These are phyloP conservation scores for Metacarcinus magister DNA, from an alignment of 2,888 invertebrate genomes.

Conservation along the genomic window DNA sequence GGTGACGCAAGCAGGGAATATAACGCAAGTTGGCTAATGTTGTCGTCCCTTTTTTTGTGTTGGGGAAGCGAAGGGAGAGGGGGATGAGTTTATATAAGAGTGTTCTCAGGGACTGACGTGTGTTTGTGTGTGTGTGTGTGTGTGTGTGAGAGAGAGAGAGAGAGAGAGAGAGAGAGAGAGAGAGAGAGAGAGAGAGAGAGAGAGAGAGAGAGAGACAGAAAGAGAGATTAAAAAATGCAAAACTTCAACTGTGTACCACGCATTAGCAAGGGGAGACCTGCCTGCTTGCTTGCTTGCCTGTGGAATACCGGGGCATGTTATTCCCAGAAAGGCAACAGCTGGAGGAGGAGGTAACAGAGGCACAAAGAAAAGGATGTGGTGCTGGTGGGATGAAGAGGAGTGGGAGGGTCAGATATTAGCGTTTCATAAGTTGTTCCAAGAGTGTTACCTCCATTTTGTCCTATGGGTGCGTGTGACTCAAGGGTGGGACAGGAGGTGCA, in stretches of 20 bases:
- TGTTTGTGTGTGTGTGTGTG: no score
- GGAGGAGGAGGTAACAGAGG: no score
- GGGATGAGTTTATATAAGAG: not conserved
- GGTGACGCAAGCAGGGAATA: not conserved
- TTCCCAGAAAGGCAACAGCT: no score
- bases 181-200: conserved; percentile 10
- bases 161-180: not conserved
- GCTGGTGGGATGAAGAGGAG: not conserved
- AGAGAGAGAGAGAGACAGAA: conserved; percentile 31
- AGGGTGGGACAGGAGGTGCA: no score
- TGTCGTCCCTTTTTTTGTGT: not conserved
- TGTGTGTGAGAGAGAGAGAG: not conserved
- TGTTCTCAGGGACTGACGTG: not conserved
- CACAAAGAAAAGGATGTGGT: not conserved
- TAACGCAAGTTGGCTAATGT: not conserved
- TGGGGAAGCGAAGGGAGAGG: not conserved
- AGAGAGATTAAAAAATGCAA: not conserved
- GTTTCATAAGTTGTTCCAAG: no score
- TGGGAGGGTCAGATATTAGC: not conserved
- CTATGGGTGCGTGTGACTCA: no score
- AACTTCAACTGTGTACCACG: not conserved
- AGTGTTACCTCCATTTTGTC: no score
- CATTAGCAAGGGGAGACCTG: no score
- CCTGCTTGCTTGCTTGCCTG: no score
- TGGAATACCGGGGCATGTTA: no score